Conservation (phyloP, 1,140 invertebrate genomes). For the Drosophila hydei region DNA sequence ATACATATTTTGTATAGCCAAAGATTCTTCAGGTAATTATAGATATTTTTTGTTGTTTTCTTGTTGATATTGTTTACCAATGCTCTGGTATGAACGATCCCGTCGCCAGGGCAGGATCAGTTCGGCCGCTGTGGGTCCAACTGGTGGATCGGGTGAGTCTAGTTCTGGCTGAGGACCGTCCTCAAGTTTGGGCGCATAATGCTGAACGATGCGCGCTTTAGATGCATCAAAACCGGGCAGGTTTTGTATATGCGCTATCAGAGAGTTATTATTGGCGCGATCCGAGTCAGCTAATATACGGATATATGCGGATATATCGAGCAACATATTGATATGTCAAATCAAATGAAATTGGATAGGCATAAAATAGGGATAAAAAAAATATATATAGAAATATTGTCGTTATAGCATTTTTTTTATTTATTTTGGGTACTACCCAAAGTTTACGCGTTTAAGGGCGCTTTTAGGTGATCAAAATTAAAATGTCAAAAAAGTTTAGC, state of each 20-base stretch:
- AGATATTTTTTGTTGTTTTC: conserved; percentile 30
- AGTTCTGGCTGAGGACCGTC: conserved; percentile 74
- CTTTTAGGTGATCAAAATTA: conserved; percentile 23
- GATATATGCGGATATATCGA: conserved; percentile 29
- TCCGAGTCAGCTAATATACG: conserved; percentile 82
- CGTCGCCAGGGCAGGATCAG: conserved; percentile 90
- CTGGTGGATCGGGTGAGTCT: conserved; percentile 84
- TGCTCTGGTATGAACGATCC: conserved; percentile 86
- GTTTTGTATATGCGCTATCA: conserved; percentile 88
- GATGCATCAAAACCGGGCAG: conserved; percentile 87
- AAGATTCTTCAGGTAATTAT: conserved; percentile 38
- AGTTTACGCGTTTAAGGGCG: conserved; percentile 35
- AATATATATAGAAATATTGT: conserved; percentile 72
- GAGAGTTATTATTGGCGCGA: conserved; percentile 86
- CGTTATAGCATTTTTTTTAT: conserved; percentile 55
- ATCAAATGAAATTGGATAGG: conserved; percentile 69
- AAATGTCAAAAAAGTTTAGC: conserved; percentile 53
- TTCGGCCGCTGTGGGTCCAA: conserved; percentile 88
- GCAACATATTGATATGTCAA: conserved; percentile 47
- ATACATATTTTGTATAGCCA: conserved; percentile 28
- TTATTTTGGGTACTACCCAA: conserved; percentile 14
- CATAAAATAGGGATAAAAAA: conserved; percentile 75
- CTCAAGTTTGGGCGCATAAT: conserved; percentile 85
- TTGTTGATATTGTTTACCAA: conserved; percentile 75
- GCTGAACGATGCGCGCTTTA: conserved; percentile 87